Percentiles rank a stretch among this genome's conserved stretches.
phyloP scores from a whole-genome alignment of 2,797 vertebrate species.

The Pangasius larnaudii region DNA sequence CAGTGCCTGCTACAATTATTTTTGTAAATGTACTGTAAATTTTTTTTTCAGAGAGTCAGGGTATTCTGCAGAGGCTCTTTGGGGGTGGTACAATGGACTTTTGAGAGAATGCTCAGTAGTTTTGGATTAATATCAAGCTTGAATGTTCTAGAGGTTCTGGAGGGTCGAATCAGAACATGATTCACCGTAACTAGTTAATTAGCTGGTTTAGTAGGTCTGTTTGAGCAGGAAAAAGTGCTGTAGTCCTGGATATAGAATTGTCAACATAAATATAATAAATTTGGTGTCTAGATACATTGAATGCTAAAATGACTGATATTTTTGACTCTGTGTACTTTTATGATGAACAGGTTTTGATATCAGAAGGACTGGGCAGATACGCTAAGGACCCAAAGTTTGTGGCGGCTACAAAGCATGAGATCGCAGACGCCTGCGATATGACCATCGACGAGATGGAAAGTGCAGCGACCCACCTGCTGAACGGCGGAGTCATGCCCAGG shows the following conservation, averaged over 20 bases:
- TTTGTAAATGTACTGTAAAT: not conserved
- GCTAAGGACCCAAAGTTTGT: conserved; percentile 98
- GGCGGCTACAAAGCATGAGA: conserved; percentile 95
- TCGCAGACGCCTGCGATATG: conserved; percentile 97
- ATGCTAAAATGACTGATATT: not conserved
- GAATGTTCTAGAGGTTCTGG: not conserved
- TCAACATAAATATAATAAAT: not conserved
- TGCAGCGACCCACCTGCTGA: conserved; percentile 94
- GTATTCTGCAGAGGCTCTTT: not conserved
- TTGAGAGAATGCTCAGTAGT: not conserved
- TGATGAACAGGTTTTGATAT: conserved; percentile 91
- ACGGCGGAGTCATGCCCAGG: conserved; percentile 80
- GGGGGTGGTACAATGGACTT: not conserved
- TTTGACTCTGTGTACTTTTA: not conserved
- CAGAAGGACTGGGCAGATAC: conserved; percentile 94
- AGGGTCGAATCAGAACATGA: not conserved
- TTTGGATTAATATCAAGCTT: not conserved
- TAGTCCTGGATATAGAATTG: not conserved
- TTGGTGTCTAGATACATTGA: not conserved
- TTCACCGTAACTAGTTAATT: not conserved
- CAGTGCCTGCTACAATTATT: not conserved
- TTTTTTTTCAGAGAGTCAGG: not conserved
- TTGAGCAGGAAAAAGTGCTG: not conserved
- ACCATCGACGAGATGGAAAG: conserved; percentile 99
- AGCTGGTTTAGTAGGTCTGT: not conserved